Conservation (phyloP, 2,888 invertebrate species). For the Mimachlamys varia region DNA sequence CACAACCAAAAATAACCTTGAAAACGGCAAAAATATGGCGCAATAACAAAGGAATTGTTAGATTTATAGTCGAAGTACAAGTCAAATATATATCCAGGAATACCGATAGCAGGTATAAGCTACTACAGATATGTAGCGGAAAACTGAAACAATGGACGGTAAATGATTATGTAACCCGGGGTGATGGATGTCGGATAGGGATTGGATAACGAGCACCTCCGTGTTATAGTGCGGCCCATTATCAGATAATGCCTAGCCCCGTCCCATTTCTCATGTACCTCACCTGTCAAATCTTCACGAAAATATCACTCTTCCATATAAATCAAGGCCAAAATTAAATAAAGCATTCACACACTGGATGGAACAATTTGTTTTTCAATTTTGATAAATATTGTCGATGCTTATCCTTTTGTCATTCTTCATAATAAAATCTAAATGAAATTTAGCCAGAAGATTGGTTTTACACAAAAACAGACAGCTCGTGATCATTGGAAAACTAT, state of each 20-base stretch:
- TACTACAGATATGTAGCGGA: no score
- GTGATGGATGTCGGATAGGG: no score
- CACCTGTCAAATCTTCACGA: background rate
- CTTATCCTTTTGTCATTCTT: background rate
- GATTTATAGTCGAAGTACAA: background rate
- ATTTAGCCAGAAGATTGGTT: conserved; percentile 3
- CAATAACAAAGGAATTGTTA: background rate
- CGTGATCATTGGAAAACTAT: background rate
- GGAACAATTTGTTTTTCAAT: background rate
- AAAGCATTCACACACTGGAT: background rate
- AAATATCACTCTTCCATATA: background rate
- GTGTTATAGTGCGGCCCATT: no score
- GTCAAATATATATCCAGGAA: background rate
- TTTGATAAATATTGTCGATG: background rate
- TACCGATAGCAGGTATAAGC: background rate
- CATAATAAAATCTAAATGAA: conserved; percentile 18
- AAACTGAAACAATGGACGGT: no score
- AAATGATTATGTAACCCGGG: no score
- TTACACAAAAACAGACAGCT: conserved; percentile 1
- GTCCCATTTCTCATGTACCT: background rate
- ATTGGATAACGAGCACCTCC: no score
- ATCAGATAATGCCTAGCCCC: background rate
- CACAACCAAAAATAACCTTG: background rate
- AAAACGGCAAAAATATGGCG: background rate
- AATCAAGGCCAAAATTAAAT: background rate